Conservation (phyloP, 2,888 invertebrate genomes). For the Tiphia femorata region DNA sequence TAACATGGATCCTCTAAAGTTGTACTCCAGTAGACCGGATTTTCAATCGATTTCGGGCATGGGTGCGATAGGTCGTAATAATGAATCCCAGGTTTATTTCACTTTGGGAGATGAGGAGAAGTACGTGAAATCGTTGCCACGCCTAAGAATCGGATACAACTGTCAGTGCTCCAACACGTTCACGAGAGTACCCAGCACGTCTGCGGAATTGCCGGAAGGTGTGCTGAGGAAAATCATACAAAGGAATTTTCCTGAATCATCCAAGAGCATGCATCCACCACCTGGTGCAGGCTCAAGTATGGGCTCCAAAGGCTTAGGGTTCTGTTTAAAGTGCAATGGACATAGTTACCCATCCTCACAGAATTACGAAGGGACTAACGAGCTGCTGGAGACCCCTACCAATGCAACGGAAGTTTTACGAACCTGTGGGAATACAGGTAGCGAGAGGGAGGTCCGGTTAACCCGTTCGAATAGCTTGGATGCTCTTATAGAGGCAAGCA, state of each 20-base stretch:
- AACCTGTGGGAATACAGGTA: slow-evolving; percentile 49
- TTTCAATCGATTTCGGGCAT: slow-evolving; percentile 11
- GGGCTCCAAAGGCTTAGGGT: slow-evolving; percentile 37
- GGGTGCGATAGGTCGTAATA: slow-evolving; percentile 26
- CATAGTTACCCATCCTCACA: slow-evolving; percentile 42
- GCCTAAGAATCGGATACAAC: slow-evolving; percentile 35
- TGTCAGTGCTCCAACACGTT: slow-evolving; percentile 60
- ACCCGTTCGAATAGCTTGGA: slow-evolving; percentile 59
- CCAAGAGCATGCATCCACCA: slow-evolving; percentile 58
- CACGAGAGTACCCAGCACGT: slow-evolving; percentile 60
- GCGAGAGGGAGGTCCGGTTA: slow-evolving; percentile 39
- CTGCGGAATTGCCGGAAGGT: slow-evolving; percentile 61
- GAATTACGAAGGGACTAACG: slow-evolving; percentile 49
- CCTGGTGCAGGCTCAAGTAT: slow-evolving; percentile 34
- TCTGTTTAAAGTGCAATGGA: slow-evolving; percentile 58
- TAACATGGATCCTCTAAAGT: slow-evolving; percentile 24
- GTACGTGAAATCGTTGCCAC: slow-evolving; percentile 25
- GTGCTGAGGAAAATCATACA: slow-evolving; percentile 63
- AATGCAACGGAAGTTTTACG: slow-evolving; percentile 81
- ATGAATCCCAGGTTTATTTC: slow-evolving; percentile 57
- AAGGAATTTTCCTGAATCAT: slow-evolving; percentile 63
- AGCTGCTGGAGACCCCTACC: slow-evolving; percentile 78
- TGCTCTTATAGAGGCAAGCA: slow-evolving; percentile 60
- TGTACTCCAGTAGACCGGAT: slow-evolving; percentile 23
- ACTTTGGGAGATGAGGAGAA: slow-evolving; percentile 62